Conservation (phyloP, 2,888 invertebrate genomes). For the Trissolcus japonicus region DNA sequence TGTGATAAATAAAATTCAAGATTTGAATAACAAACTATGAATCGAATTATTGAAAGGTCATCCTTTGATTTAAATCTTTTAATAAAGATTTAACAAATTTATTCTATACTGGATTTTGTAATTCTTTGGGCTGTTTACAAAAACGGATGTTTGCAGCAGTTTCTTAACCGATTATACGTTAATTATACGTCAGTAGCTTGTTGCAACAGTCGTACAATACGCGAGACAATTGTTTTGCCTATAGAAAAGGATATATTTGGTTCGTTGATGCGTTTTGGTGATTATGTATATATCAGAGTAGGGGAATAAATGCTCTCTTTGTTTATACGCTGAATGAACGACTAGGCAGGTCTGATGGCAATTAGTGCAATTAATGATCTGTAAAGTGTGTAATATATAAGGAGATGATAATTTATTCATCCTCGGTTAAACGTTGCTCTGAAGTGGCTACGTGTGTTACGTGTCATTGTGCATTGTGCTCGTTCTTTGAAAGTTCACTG, state of each 20-base stretch:
- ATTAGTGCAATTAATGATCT: constrained; percentile 63
- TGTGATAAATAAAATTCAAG: too few species aligned
- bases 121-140: constrained; percentile 2
- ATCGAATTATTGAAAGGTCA: too few species aligned
- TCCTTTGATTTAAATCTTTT: background rate
- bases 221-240: constrained; percentile 20
- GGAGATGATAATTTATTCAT: constrained; percentile 61
- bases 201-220: background rate
- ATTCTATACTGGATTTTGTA: background rate
- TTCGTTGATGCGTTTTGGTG: constrained; percentile 25
- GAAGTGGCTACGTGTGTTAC: constrained; percentile 26
- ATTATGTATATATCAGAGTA: background rate
- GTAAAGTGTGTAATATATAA: constrained; percentile 48
- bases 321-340: constrained; percentile 22
- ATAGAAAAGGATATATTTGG: constrained; percentile 1
- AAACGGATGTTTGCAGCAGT: constrained; percentile 5
- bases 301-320: constrained; percentile 22
- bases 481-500: constrained; percentile 22
- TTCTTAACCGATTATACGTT: constrained; percentile 10
- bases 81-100: background rate
- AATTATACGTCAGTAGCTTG: constrained; percentile 26
- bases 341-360: constrained; percentile 51
- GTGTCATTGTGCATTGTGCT: constrained; percentile 46
- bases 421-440: constrained; percentile 40
- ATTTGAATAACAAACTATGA: too few species aligned